Evolutionary conservation across 2,888 invertebrate genomes (phyloP).

Genomic region (Spisula subtruncata): DNA sequence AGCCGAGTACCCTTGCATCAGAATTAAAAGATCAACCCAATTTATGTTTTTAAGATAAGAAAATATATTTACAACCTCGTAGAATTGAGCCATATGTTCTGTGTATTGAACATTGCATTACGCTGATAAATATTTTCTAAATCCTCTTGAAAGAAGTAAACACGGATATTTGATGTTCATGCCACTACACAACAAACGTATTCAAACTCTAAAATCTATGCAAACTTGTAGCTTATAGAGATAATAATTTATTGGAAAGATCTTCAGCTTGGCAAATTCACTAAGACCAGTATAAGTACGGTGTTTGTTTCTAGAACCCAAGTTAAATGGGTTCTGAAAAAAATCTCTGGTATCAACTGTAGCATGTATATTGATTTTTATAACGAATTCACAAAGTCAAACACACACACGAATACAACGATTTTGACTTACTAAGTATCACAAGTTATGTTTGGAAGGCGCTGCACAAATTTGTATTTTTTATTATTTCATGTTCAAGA

Average conservation of each 20-base stretch:
- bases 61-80: neutral
- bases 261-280: neutral
- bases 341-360: too few species aligned
- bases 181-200: conserved; percentile 24
- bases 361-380: too few species aligned
- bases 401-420: too few species aligned
- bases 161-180: conserved; percentile 39
- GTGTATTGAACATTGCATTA: neutral
- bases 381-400: too few species aligned
- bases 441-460: too few species aligned
- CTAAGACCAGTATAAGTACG: too few species aligned
- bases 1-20: neutral
- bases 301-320: too few species aligned
- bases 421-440: too few species aligned
- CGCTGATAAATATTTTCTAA: neutral
- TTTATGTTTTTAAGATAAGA: neutral
- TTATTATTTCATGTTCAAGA: too few species aligned
- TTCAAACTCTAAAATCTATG: neutral
- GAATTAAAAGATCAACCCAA: neutral
- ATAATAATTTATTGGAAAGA: neutral
- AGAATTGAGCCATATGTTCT: neutral
- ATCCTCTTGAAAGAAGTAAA: conserved; percentile 32
- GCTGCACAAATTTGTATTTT: too few species aligned
- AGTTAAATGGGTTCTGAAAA: too few species aligned
- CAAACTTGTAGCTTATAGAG: neutral